A percentile compares a stretch with the other conserved stretches of the same genome.
phyloP scores from a whole-genome alignment of 2,888 invertebrate species.

The Ochropacha duplaris region DNA sequence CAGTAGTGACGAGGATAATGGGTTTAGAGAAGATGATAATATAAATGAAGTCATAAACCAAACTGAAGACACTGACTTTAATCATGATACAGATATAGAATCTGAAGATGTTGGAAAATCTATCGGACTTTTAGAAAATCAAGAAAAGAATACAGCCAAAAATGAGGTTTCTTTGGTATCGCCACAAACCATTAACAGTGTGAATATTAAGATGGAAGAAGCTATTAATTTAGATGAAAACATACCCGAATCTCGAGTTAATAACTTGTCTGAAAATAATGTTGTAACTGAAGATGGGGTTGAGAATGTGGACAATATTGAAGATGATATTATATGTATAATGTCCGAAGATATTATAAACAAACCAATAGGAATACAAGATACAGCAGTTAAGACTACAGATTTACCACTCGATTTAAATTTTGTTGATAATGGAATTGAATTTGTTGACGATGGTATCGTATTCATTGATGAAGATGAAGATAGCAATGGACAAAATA shows the following conservation, averaged over 20 bases:
- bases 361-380: conserved; percentile 4
- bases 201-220: background rate
- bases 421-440: conserved; percentile 54
- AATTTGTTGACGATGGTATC: conserved; percentile 50
- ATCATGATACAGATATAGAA: background rate
- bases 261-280: background rate
- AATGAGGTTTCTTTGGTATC: background rate
- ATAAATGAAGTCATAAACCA: background rate
- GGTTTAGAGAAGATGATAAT: background rate
- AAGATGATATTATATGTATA: conserved; percentile 29
- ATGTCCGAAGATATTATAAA: conserved; percentile 12
- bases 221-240: background rate
- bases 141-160: conserved; percentile 27
- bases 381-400: conserved; percentile 6
- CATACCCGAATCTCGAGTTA: background rate
- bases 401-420: conserved; percentile 29
- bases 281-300: background rate
- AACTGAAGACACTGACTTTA: background rate
- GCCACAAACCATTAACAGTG: background rate
- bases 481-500: conserved; percentile 11
- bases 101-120: background rate
- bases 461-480: conserved; percentile 25
- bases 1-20: background rate
- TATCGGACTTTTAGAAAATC: background rate
- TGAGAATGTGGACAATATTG: background rate